These are phyloP conservation scores for Goniozus legneri DNA, from an alignment of 1,140 invertebrate genomes.

Conservation along the genomic window DNA sequence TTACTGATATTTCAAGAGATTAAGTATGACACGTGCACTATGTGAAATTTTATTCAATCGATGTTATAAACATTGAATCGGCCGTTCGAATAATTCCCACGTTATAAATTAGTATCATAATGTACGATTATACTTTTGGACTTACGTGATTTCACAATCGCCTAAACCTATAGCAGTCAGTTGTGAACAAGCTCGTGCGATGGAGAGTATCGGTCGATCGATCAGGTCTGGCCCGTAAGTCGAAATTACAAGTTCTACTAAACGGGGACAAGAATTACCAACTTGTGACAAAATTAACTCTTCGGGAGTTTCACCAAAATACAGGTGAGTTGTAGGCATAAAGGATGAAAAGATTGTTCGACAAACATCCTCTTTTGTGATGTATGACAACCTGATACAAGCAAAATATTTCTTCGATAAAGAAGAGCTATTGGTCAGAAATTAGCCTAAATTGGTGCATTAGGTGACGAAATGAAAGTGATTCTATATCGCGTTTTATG, in stretches of 20 bases:
- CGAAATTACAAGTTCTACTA: constrained; percentile 42
- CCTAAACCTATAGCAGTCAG: constrained; percentile 42
- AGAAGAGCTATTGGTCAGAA: too few relatives aligned
- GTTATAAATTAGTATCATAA: too few relatives aligned
- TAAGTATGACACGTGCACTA: too few relatives aligned
- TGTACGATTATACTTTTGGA: too few relatives aligned
- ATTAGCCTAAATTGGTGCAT: too few relatives aligned
- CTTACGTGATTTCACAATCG: constrained; percentile 48
- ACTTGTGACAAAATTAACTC: constrained; percentile 29
- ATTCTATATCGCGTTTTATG: too few relatives aligned
- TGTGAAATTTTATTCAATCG: too few relatives aligned
- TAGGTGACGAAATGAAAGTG: too few relatives aligned
- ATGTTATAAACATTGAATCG: too few relatives aligned
- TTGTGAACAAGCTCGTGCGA: constrained; percentile 35
- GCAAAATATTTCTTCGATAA: too few relatives aligned
- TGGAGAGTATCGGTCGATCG: constrained; percentile 34
- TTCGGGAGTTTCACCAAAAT: constrained; percentile 43
- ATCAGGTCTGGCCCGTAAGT: constrained; percentile 35
- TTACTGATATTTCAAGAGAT: too few relatives aligned
- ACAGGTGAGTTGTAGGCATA: constrained; percentile 46
- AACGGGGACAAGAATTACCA: constrained; percentile 32
- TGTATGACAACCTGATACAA: constrained; percentile 37
- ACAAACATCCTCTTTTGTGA: constrained; percentile 42
- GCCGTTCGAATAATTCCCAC: too few relatives aligned
- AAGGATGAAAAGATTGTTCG: constrained; percentile 29